These are phyloP conservation scores for Polyodon spathula DNA, from an alignment of 2,113 vertebrate species.

Conservation along the genomic window DNA sequence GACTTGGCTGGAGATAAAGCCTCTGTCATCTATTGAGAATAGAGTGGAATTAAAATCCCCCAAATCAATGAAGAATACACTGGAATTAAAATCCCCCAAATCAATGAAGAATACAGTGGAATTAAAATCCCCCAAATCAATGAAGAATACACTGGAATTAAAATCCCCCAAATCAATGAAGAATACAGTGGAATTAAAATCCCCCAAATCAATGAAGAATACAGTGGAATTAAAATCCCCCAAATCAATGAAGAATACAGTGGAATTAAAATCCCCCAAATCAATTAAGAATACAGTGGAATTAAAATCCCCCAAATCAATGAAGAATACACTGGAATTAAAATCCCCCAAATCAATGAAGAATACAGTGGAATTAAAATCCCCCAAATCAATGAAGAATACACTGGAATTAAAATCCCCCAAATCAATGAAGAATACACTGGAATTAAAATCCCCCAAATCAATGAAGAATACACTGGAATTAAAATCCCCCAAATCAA, in stretches of 20 bases:
- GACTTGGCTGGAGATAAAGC: constrained; percentile 79
- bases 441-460: neutral
- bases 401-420: neutral
- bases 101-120: constrained; percentile 13
- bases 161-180: neutral
- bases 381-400: constrained; percentile 9
- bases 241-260: constrained; percentile 15
- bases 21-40: constrained; percentile 65
- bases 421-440: constrained; percentile 15
- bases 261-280: constrained; percentile 21
- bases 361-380: constrained; percentile 8
- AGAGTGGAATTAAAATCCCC: neutral
- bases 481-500: neutral
- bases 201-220: constrained; percentile 9
- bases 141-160: constrained; percentile 11
- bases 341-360: neutral
- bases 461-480: constrained; percentile 13
- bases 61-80: constrained; percentile 15
- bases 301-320: neutral
- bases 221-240: neutral
- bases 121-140: neutral
- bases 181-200: constrained; percentile 8
- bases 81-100: neutral
- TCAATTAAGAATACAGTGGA: constrained; percentile 44
- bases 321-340: constrained; percentile 11